A percentile compares a stretch with the other conserved stretches of the same genome.
These are phyloP conservation scores for Glareola pratincola DNA, from an alignment of 2,113 vertebrate species.

Conservation along the genomic window DNA sequence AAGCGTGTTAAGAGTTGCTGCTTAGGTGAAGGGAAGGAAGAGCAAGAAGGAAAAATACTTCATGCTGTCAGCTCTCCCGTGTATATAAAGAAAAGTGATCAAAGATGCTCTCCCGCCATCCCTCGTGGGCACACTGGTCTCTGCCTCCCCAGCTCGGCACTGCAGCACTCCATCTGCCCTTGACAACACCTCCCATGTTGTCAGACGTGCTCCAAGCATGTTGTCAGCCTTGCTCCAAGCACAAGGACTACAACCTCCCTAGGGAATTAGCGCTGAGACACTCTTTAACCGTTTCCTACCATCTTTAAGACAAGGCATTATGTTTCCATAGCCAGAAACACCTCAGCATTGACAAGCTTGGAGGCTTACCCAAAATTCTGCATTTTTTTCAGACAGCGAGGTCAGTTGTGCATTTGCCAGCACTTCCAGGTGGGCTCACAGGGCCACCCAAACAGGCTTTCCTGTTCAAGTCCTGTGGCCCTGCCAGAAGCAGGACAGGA, in stretches of 20 bases:
- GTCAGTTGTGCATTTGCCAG: not conserved
- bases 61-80: not conserved
- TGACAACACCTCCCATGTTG: not conserved
- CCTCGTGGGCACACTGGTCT: fast-evolving
- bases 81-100: not conserved
- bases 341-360: not conserved
- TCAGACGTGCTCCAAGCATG: not conserved
- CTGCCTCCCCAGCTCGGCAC: not conserved
- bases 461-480: not conserved
- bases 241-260: not conserved
- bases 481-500: not conserved
- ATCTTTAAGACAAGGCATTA: not conserved
- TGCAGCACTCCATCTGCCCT: fast-evolving
- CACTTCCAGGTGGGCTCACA: not conserved
- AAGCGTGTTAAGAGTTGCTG: not conserved
- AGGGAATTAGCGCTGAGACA: not conserved
- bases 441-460: not conserved
- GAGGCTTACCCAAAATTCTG: not conserved
- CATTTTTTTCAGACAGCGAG: not conserved
- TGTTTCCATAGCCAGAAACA: not conserved
- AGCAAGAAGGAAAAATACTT: not conserved
- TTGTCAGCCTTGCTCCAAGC: not conserved
- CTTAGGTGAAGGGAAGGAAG: not conserved
- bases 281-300: not conserved
- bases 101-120: not conserved